These are phyloP conservation scores for Poecilobothrus nobilitatus DNA, from an alignment of 2,888 invertebrate genomes.

Conservation along the genomic window DNA sequence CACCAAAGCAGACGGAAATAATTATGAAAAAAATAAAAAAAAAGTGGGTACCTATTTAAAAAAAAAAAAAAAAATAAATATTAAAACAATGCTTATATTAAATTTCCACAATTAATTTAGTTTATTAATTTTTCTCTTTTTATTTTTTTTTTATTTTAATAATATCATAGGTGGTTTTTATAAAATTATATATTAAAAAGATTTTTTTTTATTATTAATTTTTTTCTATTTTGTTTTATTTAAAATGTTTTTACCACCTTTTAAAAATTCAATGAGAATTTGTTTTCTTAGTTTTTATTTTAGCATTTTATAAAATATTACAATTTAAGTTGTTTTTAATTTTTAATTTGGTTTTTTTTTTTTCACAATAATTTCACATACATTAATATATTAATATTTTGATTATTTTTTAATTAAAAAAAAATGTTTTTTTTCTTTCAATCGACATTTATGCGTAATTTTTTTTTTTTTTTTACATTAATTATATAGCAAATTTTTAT, in stretches of 20 bases:
- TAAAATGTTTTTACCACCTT: background rate
- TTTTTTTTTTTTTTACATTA: background rate
- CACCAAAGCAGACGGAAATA: too few species aligned
- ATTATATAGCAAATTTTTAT: background rate
- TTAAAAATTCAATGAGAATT: background rate
- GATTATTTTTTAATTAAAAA: background rate
- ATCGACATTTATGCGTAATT: background rate
- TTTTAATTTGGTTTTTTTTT: background rate
- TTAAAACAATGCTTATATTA: background rate
- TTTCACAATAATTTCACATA: constrained; percentile 6
- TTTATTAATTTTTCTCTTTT: background rate
- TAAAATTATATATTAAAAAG: background rate
- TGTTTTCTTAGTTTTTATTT: background rate
- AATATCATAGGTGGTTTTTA: background rate
- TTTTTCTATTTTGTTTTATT: background rate
- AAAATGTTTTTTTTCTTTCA: background rate
- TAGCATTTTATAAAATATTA: constrained; percentile 2
- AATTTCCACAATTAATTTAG: background rate
- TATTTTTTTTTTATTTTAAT: background rate
- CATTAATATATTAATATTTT: background rate
- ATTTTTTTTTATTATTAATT: background rate
- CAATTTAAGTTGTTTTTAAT: background rate
- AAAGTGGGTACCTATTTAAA: too few species aligned
- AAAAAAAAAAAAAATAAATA: too few species aligned
- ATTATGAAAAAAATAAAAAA: too few species aligned